Conservation (phyloP, 30 jellyfish, hydroid and myxozoan genomes). For the Aurelia aurita complex sp. Pacific region DNA sequence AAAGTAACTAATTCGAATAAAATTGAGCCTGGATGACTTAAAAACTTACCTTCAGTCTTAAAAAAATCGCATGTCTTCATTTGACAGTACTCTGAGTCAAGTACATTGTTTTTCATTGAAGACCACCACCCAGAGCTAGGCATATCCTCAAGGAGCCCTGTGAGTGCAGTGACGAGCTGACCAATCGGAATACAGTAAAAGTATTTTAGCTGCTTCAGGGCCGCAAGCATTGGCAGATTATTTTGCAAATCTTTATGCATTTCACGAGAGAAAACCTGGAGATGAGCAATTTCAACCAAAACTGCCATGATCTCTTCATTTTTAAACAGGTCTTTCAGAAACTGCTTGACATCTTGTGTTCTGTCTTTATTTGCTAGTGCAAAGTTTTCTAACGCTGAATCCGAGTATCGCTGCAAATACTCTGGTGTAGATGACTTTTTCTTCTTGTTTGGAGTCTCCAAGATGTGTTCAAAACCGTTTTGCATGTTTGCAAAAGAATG, state of each 20-base stretch:
- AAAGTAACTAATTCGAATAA: no score
- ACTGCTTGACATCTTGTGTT: slow-evolving; percentile 11
- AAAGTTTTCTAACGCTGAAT: slow-evolving; percentile 20
- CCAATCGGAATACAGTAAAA: slow-evolving; percentile 34
- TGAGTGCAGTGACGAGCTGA: slow-evolving; percentile 39
- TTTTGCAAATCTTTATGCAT: slow-evolving; percentile 32
- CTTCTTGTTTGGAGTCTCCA: background rate
- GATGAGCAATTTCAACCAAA: slow-evolving; percentile 30
- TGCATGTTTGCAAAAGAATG: background rate
- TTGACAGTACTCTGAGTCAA: slow-evolving; percentile 13
- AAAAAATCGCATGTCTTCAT: slow-evolving; percentile 29
- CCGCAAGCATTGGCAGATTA: slow-evolving; percentile 9
- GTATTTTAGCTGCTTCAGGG: slow-evolving; percentile 30
- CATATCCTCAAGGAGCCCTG: slow-evolving; percentile 7
- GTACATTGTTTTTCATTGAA: background rate
- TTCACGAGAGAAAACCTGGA: slow-evolving; percentile 28
- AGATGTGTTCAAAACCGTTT: slow-evolving; percentile 3
- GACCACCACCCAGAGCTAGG: slow-evolving; percentile 27
- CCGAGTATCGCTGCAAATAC: slow-evolving; percentile 3
- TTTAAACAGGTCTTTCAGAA: slow-evolving; percentile 11
- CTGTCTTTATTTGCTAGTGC: slow-evolving; percentile 8
- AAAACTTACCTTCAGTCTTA: slow-evolving; percentile 14
- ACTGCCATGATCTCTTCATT: slow-evolving; percentile 11
- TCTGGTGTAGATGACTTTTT: background rate
- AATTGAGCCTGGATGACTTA: no score